Percentiles rank a stretch among this genome's conserved stretches.
These are phyloP conservation scores for Tetrax tetrax DNA, from an alignment of 2,113 vertebrate genomes.

Conservation along the genomic window DNA sequence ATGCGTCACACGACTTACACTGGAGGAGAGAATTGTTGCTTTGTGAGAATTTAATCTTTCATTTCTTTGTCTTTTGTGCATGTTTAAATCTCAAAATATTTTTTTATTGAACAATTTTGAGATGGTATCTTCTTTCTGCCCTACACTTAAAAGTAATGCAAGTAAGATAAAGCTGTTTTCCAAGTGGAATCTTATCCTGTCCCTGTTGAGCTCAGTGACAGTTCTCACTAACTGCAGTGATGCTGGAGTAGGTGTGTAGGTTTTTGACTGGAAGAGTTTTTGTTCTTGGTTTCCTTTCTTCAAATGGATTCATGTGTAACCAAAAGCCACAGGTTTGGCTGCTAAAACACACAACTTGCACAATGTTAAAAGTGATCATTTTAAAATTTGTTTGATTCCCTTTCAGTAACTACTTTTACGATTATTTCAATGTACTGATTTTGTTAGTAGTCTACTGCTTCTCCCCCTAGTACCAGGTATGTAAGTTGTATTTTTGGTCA, in stretches of 20 bases:
- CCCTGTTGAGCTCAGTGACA: background rate
- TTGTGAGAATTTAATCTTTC: background rate
- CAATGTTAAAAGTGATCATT: background rate
- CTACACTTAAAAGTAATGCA: background rate
- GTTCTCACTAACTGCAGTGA: background rate
- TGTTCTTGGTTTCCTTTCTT: background rate
- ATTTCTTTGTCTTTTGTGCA: background rate
- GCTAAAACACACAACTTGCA: background rate
- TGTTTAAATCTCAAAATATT: background rate
- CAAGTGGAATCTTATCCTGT: background rate
- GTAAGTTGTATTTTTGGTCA: background rate
- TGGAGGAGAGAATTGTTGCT: background rate
- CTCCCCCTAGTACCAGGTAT: background rate
- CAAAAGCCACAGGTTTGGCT: background rate
- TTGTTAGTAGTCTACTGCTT: background rate
- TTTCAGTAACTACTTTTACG: background rate
- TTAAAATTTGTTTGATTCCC: background rate
- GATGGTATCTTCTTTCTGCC: background rate
- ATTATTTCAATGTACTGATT: background rate
- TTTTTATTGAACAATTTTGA: background rate
- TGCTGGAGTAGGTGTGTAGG: background rate
- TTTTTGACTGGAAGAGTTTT: background rate
- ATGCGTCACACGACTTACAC: background rate
- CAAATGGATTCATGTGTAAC: background rate
- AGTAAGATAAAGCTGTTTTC: background rate